Evolutionary conservation across 2,888 invertebrate genomes (phyloP), one percentile per base, ranked within the genome.

Genomic region (Chaetoderma sp.): DNA sequence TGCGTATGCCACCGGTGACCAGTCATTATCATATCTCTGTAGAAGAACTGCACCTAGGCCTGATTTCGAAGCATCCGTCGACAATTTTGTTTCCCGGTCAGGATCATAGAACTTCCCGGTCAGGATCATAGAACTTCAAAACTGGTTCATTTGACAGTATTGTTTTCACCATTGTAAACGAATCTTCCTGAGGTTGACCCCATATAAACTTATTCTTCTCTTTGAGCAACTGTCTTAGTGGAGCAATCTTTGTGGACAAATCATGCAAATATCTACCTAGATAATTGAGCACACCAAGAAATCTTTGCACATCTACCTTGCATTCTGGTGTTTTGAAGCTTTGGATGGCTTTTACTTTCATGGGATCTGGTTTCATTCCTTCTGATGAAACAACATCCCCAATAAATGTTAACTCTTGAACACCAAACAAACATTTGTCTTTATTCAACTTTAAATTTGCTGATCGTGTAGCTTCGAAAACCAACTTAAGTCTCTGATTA

Each of bases 231-330:
- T 30, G 27, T 8, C 57, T 6, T 16, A 63, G 16, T 33, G 63
- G 63, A 18, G 27, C 32, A 10, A 50, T 63, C 1, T 42, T 23
- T 5, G 59, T 60, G 4, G 70, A 33, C 16, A 68, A 23, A 33
- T 66, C 67, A 33, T 65, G 67, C 16, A 60, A 33, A 54, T 70
- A 71, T 25, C 62, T 65, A 16, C 56, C 27, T 1, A 69, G 50
- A 27, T 72, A 71, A 1, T 30, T 68, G 10, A 70, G 55, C 65
- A 62, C 72, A 8, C 70, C 70, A 0, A 72, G 33, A 2, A 73
- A 25, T 23, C 54, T 67, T 63, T 67, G 50, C 23, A 71, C 27
- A 33, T 64, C 55, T 18, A 45, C 25, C n/a, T 55, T 36, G 10
- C 36, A 42, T 44, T 4, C 13, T 63, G 50, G 50, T 6, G 50